Evolutionary conservation across 30 jellyfish, hydroid and myxozoan genomes (phyloP).

Genomic region (Mastigias papua): DNA sequence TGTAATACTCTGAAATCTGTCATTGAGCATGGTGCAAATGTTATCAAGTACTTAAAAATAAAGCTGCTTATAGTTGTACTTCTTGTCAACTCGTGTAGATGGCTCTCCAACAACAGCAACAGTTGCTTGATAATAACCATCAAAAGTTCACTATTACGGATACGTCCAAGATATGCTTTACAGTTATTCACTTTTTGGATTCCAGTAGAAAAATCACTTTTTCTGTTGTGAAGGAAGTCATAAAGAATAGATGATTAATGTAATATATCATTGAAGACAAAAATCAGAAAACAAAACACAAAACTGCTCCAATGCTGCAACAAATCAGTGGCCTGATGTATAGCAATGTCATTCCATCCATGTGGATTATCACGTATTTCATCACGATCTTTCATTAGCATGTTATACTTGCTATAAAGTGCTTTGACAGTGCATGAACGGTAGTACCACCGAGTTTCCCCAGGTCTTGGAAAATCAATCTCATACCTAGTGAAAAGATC

Average conservation of each 20-base stretch:
- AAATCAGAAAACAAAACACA: constrained; percentile 37
- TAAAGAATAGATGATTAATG: constrained; percentile 46
- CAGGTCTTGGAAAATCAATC: constrained; percentile 52
- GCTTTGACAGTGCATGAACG: constrained; percentile 38
- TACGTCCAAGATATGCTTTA: background rate
- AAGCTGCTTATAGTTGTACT: constrained; percentile 37
- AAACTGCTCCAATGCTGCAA: constrained; percentile 52
- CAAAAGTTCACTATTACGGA: constrained; percentile 3
- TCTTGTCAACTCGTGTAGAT: constrained; percentile 3
- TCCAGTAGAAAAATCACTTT: constrained; percentile 40
- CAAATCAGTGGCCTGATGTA: constrained; percentile 46
- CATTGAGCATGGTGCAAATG: constrained; percentile 19
- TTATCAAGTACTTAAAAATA: constrained; percentile 27
- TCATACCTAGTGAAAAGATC: constrained; percentile 3
- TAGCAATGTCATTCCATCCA: constrained; percentile 53
- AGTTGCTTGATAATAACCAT: background rate
- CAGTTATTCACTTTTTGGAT: constrained; percentile 12
- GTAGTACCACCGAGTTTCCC: constrained; percentile 68
- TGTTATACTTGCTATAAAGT: constrained; percentile 8
- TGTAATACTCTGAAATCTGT: constrained; percentile 13
- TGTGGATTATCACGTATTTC: constrained; percentile 26
- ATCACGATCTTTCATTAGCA: constrained; percentile 6
- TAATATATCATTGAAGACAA: constrained; percentile 29
- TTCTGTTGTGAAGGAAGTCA: constrained; percentile 41
- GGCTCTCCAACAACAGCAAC: constrained; percentile 19